Evolutionary conservation across 1,140 invertebrate genomes (phyloP).

Genomic region (Lucilia sericata): DNA sequence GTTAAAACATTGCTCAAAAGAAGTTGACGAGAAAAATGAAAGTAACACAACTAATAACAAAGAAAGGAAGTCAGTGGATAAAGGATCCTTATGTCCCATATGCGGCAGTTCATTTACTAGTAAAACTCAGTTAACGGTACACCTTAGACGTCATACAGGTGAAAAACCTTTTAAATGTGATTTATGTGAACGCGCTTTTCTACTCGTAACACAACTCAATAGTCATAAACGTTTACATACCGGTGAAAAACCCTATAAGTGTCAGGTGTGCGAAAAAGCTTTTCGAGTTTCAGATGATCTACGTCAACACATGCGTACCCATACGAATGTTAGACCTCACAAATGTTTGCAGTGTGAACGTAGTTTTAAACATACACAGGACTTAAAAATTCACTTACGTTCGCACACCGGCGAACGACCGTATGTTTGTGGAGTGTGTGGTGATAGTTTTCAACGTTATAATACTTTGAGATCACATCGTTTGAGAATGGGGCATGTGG

Average conservation of each 20-base stretch:
- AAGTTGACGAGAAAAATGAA: not conserved
- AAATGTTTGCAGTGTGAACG: constrained; percentile 55
- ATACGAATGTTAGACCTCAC: constrained; percentile 48
- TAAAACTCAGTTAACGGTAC: constrained; percentile 46
- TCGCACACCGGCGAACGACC: constrained; percentile 50
- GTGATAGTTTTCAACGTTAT: constrained; percentile 45
- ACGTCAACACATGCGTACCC: constrained; percentile 49
- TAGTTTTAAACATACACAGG: constrained; percentile 48
- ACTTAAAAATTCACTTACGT: constrained; percentile 53
- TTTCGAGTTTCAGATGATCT: constrained; percentile 51
- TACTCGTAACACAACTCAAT: constrained; percentile 61
- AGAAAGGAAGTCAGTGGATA: not conserved
- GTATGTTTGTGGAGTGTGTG: constrained; percentile 54
- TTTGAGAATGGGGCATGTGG: not conserved
- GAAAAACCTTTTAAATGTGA: constrained; percentile 62
- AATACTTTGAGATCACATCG: not conserved
- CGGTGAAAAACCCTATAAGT: constrained; percentile 59
- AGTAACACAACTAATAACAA: not conserved
- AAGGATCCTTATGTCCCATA: not conserved
- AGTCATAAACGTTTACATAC: constrained; percentile 44
- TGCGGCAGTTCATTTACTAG: constrained; percentile 31
- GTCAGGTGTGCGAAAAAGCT: constrained; percentile 59
- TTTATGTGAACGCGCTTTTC: constrained; percentile 59
- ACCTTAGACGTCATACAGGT: constrained; percentile 56
- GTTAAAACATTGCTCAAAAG: not conserved